Percentiles rank a stretch among this genome's conserved stretches.
phyloP scores from a whole-genome alignment of 2,797 vertebrate species.

The Eulemur rubriventer region DNA sequence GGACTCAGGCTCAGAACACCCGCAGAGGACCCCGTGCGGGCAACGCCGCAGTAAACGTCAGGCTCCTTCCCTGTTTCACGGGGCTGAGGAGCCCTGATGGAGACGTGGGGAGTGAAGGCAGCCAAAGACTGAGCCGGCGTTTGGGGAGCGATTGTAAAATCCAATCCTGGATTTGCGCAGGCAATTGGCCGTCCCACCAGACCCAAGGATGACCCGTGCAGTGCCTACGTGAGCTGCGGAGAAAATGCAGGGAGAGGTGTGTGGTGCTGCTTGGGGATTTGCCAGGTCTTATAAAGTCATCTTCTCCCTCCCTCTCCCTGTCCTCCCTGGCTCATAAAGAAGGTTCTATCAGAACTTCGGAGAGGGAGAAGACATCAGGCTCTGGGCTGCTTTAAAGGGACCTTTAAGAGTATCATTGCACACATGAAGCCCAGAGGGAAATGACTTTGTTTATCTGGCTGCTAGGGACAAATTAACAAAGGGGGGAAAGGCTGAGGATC shows the following conservation, averaged over 20 bases:
- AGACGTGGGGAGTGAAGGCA: background rate
- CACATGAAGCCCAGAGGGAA: background rate
- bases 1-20: background rate
- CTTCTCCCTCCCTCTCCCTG: background rate
- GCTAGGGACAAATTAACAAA: background rate
- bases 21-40: fast-evolving
- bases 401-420: background rate
- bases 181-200: background rate
- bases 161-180: background rate
- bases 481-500: background rate
- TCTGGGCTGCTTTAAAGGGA: background rate
- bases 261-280: background rate
- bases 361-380: fast-evolving
- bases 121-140: background rate
- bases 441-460: background rate
- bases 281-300: background rate
- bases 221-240: background rate
- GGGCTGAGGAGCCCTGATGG: background rate
- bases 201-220: background rate
- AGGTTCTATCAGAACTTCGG: background rate
- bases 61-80: background rate
- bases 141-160: background rate
- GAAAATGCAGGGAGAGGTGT: background rate
- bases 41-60: background rate
- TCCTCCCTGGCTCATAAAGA: background rate